Evolutionary conservation across 1,140 invertebrate species (phyloP).

Genomic region (Apis dorsata): DNA sequence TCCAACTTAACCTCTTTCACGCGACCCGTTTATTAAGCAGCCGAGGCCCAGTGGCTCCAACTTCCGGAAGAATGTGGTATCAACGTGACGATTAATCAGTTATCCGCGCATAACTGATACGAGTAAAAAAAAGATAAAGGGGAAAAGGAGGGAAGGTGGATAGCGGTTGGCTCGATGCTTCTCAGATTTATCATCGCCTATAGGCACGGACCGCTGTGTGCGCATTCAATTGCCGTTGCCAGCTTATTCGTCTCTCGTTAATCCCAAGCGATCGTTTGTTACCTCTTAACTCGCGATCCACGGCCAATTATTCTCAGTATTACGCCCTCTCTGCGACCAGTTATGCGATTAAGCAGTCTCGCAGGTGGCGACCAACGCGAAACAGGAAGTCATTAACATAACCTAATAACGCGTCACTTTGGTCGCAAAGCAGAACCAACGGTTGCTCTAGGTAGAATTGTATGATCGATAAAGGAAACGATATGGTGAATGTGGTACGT

Average conservation of each 20-base stretch:
- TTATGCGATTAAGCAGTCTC: constrained; percentile 42
- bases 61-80: constrained; percentile 4
- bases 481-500: neutral
- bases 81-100: constrained; percentile 47
- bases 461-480: neutral
- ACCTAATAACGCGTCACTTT: constrained; percentile 28
- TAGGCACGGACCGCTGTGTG: constrained; percentile 57
- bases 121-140: neutral
- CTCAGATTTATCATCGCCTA: constrained; percentile 70
- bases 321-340: constrained; percentile 39
- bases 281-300: constrained; percentile 61
- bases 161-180: constrained; percentile 45
- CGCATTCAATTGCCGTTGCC: constrained; percentile 66
- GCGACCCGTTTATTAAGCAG: neutral
- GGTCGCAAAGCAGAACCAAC: neutral
- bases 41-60: neutral
- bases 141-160: neutral
- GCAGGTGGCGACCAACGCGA: constrained; percentile 30
- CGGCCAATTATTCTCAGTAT: constrained; percentile 60
- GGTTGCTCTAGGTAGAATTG: neutral
- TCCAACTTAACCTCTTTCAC: neutral
- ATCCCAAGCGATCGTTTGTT: constrained; percentile 65
- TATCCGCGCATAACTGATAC: neutral
- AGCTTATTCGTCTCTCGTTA: constrained; percentile 68
- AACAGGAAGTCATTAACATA: constrained; percentile 51